Conservation (phyloP, 2,888 invertebrate species). For the Mesorhabditis sp. region DNA sequence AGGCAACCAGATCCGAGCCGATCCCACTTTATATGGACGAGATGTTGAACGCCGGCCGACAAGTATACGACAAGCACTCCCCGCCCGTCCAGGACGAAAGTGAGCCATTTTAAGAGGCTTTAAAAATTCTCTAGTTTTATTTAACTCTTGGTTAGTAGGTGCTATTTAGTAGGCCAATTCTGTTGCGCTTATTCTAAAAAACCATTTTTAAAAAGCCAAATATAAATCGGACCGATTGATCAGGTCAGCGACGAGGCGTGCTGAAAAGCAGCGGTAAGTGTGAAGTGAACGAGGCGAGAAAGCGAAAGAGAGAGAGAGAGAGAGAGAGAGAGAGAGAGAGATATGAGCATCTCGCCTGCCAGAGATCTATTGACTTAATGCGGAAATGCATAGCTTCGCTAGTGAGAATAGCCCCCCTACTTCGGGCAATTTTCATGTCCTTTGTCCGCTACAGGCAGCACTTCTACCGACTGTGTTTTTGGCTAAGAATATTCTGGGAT, state of each 20-base stretch:
- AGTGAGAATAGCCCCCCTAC: too few relatives aligned
- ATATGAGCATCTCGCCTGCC: too few relatives aligned
- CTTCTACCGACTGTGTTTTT: too few relatives aligned
- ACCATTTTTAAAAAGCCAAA: not conserved
- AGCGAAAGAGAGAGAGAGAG: too few relatives aligned
- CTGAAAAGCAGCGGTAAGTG: constrained; percentile 6
- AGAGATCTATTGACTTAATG: too few relatives aligned
- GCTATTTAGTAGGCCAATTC: not conserved
- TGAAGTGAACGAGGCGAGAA: not conserved
- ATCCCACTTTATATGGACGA: constrained; percentile 53
- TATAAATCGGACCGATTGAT: too few relatives aligned
- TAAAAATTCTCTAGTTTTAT: not conserved
- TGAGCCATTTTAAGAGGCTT: not conserved
- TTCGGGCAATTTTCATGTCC: too few relatives aligned
- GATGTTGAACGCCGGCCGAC: constrained; percentile 45
- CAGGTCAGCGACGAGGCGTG: not conserved
- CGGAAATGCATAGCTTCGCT: too few relatives aligned
- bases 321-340: too few relatives aligned
- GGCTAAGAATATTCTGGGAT: too few relatives aligned
- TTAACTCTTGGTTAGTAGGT: not conserved
- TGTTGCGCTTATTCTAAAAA: not conserved
- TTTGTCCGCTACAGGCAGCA: too few relatives aligned
- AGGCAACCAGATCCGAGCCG: constrained; percentile 38
- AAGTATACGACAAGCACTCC: constrained; percentile 54
- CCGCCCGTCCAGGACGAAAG: constrained; percentile 50